Evolutionary conservation across 2,888 invertebrate species (phyloP), one percentile per base, ranked within the genome.

Genomic region (Leucoma salicis): DNA sequence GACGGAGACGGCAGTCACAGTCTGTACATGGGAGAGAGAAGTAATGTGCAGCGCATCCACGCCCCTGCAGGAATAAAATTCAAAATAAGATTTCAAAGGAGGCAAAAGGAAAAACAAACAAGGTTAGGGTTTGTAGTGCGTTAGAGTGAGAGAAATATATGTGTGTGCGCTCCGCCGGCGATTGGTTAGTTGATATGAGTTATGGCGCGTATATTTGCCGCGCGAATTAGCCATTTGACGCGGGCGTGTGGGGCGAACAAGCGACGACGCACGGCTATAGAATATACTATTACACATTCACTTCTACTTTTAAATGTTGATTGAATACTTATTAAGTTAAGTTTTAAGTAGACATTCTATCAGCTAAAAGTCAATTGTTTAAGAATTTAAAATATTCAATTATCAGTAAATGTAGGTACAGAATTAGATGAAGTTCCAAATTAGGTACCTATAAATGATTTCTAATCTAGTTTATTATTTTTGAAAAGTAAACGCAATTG

Each of bases 1-100:
- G 84, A 88, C 70, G 44, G 80, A 74, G 85, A 85, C 66, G 69
- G 65, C 60, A 57, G 62, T 64, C 51, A 51, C 60, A 61, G 63
- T 37, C 66, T 57, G 65, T 64, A 69, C 61, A 83, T 74, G 74
- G 64, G 81, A 86, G 90, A 70, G 79, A 74, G 90, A 84, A 82
- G 82, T 77, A 85, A 82, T 89, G 89, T 91, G 90, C 91, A 91
- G 76, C 78, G 84, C 87, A 84, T 88, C 82, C 87, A 84, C 90
- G 90, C 90, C 90, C 90, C 88, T 82, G 79, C 75, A 74, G 77
- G 82, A 85, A 85, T 86, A 86, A 86, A 87, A 83, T 85, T 86
- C 82, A 83, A 87, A 89, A 88, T 87, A 88, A 88, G 86, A 87
- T 85, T 88, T 86, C 82, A 81, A 86, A 84, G 79, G 80, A 82